Conservation (phyloP, 2,797 vertebrate species). For the Enteromius anoplus region DNA sequence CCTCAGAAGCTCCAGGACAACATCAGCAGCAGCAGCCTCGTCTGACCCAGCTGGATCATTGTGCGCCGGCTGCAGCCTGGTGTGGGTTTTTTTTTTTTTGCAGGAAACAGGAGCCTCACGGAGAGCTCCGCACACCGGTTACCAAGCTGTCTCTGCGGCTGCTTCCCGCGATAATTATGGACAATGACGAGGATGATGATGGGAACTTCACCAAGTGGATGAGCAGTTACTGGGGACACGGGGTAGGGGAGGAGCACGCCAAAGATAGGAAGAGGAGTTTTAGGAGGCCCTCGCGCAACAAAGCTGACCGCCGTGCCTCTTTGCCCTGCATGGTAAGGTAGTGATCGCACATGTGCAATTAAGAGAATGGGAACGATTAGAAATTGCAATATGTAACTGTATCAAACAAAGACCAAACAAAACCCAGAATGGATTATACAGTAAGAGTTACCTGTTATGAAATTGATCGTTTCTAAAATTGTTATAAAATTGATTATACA, state of each 20-base stretch:
- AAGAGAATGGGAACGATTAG: neutral
- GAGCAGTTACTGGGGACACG: conserved; percentile 97
- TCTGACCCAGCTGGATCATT: conserved; percentile 35
- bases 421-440: neutral
- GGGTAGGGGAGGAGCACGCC: conserved; percentile 72
- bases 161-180: conserved; percentile 78
- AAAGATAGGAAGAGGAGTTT: conserved; percentile 80
- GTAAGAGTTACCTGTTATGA: neutral
- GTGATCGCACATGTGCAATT: neutral
- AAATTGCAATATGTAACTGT: neutral
- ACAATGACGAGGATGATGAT: conserved; percentile 93
- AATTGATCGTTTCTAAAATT: neutral
- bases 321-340: conserved; percentile 86
- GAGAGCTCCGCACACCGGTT: conserved; percentile 59
- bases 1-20: conserved; percentile 55
- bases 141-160: conserved; percentile 76
- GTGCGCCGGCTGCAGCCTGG: conserved; percentile 14
- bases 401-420: neutral
- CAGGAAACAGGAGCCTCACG: conserved; percentile 42
- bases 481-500: neutral
- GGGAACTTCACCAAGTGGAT: conserved; percentile 97
- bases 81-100: conserved; percentile 27
- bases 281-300: conserved; percentile 67
- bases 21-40: conserved; percentile 16
- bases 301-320: conserved; percentile 83